phyloP scores from a whole-genome alignment of 2,113 vertebrate species.

The Hucho hucho region DNA sequence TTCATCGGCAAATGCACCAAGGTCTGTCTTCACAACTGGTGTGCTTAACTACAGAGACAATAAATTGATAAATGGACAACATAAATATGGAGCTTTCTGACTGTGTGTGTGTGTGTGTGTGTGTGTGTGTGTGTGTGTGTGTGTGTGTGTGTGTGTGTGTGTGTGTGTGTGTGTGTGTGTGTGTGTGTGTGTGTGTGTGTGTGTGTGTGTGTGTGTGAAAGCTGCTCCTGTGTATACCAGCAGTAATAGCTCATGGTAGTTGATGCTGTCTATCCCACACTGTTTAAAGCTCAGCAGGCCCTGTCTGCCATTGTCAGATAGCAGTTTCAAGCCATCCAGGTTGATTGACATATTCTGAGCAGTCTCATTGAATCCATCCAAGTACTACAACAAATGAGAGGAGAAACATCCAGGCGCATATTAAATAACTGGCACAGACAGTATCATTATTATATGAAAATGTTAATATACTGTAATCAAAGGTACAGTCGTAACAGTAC shows the following conservation, averaged over 20 bases:
- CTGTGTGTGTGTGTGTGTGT: too few species aligned
- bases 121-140: too few species aligned
- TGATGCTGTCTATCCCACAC: too few species aligned
- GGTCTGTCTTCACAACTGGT: slow-evolving; percentile 19
- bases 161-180: too few species aligned
- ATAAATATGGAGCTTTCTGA: too few species aligned
- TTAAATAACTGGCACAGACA: not conserved
- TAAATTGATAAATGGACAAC: not conserved
- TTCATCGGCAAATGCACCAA: slow-evolving; percentile 13
- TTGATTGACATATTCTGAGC: slow-evolving; percentile 4
- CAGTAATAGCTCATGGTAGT: not conserved
- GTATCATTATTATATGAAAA: not conserved
- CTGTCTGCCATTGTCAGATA: not conserved
- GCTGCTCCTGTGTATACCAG: slow-evolving; percentile 13
- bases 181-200: too few species aligned
- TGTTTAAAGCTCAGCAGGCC: not conserved
- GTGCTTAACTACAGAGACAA: slow-evolving; percentile 13
- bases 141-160: too few species aligned
- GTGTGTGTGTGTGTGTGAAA: too few species aligned
- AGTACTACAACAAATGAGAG: slow-evolving; percentile 5
- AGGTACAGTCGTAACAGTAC: too few species aligned
- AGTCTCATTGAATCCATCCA: not conserved
- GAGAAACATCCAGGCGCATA: not conserved
- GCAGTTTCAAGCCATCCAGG: slow-evolving; percentile 5
- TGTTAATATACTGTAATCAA: too few species aligned